Base-by-base conservation (phyloP, 2,113 vertebrate species). In the Craseonycteris thonglongyai region DNA sequence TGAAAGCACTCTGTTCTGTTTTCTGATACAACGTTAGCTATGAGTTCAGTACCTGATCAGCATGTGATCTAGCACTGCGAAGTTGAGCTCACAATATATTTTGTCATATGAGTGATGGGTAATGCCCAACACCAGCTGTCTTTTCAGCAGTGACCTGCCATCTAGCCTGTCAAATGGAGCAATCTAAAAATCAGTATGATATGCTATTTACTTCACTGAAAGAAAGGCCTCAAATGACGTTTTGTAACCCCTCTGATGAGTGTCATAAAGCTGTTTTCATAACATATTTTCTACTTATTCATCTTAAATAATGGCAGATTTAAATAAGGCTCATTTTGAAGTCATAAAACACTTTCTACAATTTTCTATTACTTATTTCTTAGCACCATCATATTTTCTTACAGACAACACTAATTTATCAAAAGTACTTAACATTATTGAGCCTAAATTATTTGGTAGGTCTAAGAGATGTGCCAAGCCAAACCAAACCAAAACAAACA, bases 91-190 rank as follows among this genome's bases (percentile, higher is more conserved):
- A 74, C 79, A 68, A 24, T 65, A 65, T 45, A 76, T 66, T 89
- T 72, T 89, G 88, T 72, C 65, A 83, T 80, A 56, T 79, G 82
- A 96, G 38, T 91, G 96, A 91, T 71, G 54, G 69, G n/a, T 51
- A 76, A 83, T 72, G 63, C 42, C 86, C 91, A 87, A 91, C 30
- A 65, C 93, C 89, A 96, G 86, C 93, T 96, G 86, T 91, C 94
- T 96, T 91, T 74, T 97, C 93, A 91, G 93, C 84, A 96, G 94
- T 91, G 93, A 95, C 93, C 69, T 94, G 83, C 71, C 75, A 94
- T 84, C 91, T 89, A 71, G 30, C 47, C 61, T 96, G 95, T 96
- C 96, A 97, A 97, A 91, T 93, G 66, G 9, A 42, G 87, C 89
- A 68, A 87, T 94, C 86, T 94, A 89, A 93, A 71, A 83, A 76